phyloP scores from a whole-genome alignment of 2,113 vertebrate species.

The Apaloderma vittatum region DNA sequence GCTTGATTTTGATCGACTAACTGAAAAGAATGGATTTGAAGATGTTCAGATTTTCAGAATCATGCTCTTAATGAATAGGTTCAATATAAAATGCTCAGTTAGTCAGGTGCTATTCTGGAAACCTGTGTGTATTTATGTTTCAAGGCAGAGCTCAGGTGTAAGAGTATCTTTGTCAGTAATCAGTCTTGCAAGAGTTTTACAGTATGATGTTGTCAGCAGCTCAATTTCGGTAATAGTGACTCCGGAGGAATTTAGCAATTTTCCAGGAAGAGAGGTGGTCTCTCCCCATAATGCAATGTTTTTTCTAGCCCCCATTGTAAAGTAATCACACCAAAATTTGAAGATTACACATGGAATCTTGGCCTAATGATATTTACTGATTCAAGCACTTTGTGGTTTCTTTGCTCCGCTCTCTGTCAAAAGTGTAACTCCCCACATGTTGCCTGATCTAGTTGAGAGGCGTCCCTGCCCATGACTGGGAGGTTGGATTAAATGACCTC shows the following conservation, averaged over 20 bases:
- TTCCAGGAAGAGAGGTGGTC: neutral
- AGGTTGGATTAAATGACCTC: no score
- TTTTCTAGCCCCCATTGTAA: neutral
- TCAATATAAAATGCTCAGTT: neutral
- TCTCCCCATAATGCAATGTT: neutral
- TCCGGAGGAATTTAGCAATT: neutral
- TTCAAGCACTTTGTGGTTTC: neutral
- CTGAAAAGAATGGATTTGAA: neutral
- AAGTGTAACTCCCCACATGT: rapidly evolving
- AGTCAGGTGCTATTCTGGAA: neutral
- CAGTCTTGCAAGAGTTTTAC: neutral
- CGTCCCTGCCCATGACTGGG: no score
- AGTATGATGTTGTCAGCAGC: neutral
- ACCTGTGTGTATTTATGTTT: neutral
- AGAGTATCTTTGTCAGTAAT: neutral
- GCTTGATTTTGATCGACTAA: neutral
- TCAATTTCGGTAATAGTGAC: neutral
- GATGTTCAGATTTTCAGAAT: neutral
- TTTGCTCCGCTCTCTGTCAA: neutral
- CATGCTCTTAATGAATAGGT: neutral
- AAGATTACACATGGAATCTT: neutral
- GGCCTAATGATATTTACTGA: neutral
- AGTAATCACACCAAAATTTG: neutral
- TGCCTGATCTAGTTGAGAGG: no score
- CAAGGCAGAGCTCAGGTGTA: neutral